Base-by-base conservation (phyloP, 1,140 invertebrate species). In the Aphelinus atriplicis region DNA sequence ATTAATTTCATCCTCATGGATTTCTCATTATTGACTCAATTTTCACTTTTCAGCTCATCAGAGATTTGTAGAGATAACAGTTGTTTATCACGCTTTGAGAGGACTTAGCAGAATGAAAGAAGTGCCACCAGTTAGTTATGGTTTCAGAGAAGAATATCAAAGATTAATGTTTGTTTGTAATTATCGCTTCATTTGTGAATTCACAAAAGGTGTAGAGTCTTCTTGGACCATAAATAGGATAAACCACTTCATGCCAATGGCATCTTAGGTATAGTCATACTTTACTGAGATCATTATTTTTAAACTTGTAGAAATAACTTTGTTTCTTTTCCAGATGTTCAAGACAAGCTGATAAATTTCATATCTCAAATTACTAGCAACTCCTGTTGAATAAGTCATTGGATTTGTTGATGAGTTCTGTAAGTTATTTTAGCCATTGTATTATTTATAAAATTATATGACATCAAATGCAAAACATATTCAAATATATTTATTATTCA, bases 41-140 rank as follows among this genome's bases (percentile, higher is more conserved):
- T 73, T 75, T 69, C 45, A 67, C 43, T 68, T 77, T 63, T n/a
- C 62, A 70, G 45, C 66, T 75, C 64, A 68, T 56, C 76, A 78
- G 42, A 77, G 85, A 60, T 88, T 87, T 84, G 89, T 90, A 45
- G 89, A 90, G 82, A 89, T 91, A 47, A 88, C 86, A 66, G 83
- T 87, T 60, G 84, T 87, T 4, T 86, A 85, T 79, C 88, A 90
- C 79, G 83, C 87, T 10, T 78, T 87, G 3, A 43, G 50, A 50
- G 48, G 48, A 4, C 79, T 88, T 43, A 76, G 83, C 53, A 66
- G 80, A 51, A 43, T 53, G 10, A 60, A 9, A 62, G 7, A 1
- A 3, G 45, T 9, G 47, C 1, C 7, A 10, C 48, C 47, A 70
- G 55, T 50, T 42, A 58, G 6, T 26, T 26, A 26, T 26, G 26